Percentiles rank a stretch among this genome's conserved stretches.
phyloP scores from a whole-genome alignment of 2,113 vertebrate genomes.

The Datnioides undecimradiatus region DNA sequence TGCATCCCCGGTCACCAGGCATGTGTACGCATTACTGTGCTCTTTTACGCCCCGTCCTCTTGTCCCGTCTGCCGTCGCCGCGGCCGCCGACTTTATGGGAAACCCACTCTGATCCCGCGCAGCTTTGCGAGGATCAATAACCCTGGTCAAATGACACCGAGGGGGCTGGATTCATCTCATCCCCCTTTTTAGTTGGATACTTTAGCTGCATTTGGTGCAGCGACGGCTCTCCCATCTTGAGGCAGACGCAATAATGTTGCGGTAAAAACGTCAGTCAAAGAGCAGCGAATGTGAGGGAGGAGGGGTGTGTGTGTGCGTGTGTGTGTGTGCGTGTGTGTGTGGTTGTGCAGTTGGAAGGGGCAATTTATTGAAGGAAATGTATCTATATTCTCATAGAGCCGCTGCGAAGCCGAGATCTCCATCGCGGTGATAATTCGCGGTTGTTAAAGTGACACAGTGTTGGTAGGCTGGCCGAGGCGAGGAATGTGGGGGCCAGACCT shows the following conservation, averaged over 20 bases:
- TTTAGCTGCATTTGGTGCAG: slow-evolving; percentile 94
- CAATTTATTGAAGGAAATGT: slow-evolving; percentile 95
- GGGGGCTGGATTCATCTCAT: slow-evolving; percentile 86
- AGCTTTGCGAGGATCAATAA: slow-evolving; percentile 91
- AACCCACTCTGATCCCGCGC: slow-evolving; percentile 90
- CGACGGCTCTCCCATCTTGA: slow-evolving; percentile 86
- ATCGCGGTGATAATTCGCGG: slow-evolving; percentile 94
- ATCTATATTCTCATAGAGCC: slow-evolving; percentile 90
- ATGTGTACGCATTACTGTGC: slow-evolving; percentile 77
- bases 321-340: slow-evolving; percentile 35
- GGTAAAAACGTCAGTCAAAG: slow-evolving; percentile 94
- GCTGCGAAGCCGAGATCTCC: slow-evolving; percentile 91
- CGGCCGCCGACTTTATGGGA: slow-evolving; percentile 91
- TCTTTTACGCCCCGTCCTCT: slow-evolving; percentile 75
- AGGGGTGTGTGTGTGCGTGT: slow-evolving; percentile 13
- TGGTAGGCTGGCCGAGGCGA: slow-evolving; percentile 86
- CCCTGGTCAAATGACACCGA: slow-evolving; percentile 90
- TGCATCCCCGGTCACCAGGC: slow-evolving; percentile 77
- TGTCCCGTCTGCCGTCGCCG: slow-evolving; percentile 86
- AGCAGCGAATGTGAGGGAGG: slow-evolving; percentile 48
- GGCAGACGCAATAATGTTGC: slow-evolving; percentile 92
- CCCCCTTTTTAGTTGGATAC: slow-evolving; percentile 94
- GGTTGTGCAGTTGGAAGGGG: slow-evolving; percentile 33
- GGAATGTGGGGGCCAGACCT: slow-evolving; percentile 85
- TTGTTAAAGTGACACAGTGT: slow-evolving; percentile 94